phyloP scores from a whole-genome alignment of 2,888 invertebrate species.

The Apamea anceps region DNA sequence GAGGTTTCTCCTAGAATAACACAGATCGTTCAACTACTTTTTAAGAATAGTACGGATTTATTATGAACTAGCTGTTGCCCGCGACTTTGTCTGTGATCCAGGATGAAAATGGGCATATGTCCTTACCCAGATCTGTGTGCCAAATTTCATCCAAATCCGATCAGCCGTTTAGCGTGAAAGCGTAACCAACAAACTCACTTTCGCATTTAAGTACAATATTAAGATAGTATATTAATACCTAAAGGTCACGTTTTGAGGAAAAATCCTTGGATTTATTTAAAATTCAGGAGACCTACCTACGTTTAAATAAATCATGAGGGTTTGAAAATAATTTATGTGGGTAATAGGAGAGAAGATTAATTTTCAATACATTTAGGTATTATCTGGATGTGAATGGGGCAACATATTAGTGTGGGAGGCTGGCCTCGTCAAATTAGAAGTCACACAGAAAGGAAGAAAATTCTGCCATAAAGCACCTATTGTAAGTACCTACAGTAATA shows the following conservation, averaged over 20 bases:
- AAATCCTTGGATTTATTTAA: background rate
- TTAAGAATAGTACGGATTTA: background rate
- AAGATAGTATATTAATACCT: background rate
- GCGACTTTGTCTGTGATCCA: background rate
- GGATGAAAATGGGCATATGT: background rate
- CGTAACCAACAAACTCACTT: background rate
- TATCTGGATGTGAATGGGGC: conserved; percentile 97
- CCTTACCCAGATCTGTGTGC: background rate
- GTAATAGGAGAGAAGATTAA: background rate
- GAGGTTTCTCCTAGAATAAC: background rate
- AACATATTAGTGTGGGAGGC: conserved; percentile 98
- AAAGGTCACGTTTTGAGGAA: conserved; percentile 4
- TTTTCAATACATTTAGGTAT: conserved; percentile 86
- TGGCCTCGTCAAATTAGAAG: conserved; percentile 96
- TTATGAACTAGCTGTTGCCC: background rate
- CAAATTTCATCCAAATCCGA: background rate
- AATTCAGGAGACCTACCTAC: background rate
- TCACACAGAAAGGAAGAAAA: conserved; percentile 92
- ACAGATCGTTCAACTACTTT: background rate
- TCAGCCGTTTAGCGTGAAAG: background rate
- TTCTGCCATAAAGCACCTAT: conserved; percentile 94
- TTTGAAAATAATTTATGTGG: background rate
- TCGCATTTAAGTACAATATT: background rate
- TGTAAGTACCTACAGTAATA: conserved; percentile 71
- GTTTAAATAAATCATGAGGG: background rate